Base-by-base conservation (phyloP, 2,797 vertebrate genomes). In the Helicolenus hilgendorfi region DNA sequence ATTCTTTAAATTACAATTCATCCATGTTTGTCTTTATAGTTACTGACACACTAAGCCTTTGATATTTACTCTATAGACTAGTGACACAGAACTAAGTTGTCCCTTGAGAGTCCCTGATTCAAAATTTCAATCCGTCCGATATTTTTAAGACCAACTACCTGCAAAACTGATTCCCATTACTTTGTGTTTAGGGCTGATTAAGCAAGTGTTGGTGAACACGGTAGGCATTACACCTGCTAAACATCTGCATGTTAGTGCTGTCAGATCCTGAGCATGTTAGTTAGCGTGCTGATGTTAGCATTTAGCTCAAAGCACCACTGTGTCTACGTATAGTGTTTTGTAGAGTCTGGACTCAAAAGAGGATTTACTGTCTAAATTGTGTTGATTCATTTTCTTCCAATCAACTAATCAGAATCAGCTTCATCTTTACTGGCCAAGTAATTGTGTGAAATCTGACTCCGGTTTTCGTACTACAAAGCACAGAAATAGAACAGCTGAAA, bases 1-100 rank as follows among this genome's bases (percentile, higher is more conserved):
- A 88, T 86, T 73, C 59, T 67, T 65, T 65, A 68, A 77, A 88
- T 69, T 53, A 62, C 20, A 80, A 69, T 73, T 72, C 62, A 59
- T 31, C 53, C n/a, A 20, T 22, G 33, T 81, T 69, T 49, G 10
- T 63, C 68, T 72, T 68, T 38, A 58, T 0, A 73, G 14, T 29
- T 27, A 41, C 6, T 58, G 10, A 73, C 11, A 24, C 13, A 36
- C 11, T 20, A 45, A 22, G 7, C 4, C 8, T n/a, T 62, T 13
- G 13, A 70, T 49, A 55, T 5, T 41, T 29, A 58, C 15, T 69
- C 49, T 31, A 11, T 14, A 26, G 10, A 58, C 18, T 22, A 35
- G 14, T 26, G 8, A 35, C n/a, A 26, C 49, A 33, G 73, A 69
- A 56, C 26, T 9, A 3, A 68, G 36, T 22, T 75, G 60, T 81